Evolutionary conservation across 2,113 vertebrate species (phyloP).

Genomic region (Puntigrus tetrazona): DNA sequence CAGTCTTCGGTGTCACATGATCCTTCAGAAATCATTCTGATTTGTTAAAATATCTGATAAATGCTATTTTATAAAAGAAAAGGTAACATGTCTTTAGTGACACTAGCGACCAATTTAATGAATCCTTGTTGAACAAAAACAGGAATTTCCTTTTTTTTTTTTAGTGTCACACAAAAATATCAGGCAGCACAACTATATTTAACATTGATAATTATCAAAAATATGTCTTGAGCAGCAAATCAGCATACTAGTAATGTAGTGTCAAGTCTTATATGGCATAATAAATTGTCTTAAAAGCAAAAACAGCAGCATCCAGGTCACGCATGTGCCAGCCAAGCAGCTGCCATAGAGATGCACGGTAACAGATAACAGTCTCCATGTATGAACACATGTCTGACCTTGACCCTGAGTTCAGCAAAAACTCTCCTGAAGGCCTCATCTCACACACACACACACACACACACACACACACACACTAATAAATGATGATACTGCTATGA

Average conservation of each 20-base stretch:
- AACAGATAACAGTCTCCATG: not conserved
- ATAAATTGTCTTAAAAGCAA: not conserved
- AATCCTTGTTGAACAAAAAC: not conserved
- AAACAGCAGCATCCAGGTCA: not conserved
- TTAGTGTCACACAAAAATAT: not conserved
- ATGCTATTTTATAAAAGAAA: no score
- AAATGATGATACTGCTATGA: not conserved
- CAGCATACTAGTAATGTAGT: not conserved
- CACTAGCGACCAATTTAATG: not conserved
- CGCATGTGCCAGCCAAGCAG: not conserved
- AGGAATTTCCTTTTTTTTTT: not conserved
- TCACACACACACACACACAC: not conserved
- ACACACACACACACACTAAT: not conserved
- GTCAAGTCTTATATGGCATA: not conserved
- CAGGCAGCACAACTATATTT: not conserved
- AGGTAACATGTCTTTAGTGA: no score
- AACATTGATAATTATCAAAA: not conserved
- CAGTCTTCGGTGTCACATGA: no score
- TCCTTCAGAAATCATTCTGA: no score
- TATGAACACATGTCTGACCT: not conserved
- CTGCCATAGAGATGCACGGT: not conserved
- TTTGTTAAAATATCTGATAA: no score
- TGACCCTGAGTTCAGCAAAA: not conserved
- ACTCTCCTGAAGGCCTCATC: slow-evolving; percentile 27
- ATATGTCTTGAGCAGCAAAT: not conserved